Evolutionary conservation across 2,113 vertebrate species (phyloP), one percentile per base, ranked within the genome.

Genomic region (Turdus rufiventris): DNA sequence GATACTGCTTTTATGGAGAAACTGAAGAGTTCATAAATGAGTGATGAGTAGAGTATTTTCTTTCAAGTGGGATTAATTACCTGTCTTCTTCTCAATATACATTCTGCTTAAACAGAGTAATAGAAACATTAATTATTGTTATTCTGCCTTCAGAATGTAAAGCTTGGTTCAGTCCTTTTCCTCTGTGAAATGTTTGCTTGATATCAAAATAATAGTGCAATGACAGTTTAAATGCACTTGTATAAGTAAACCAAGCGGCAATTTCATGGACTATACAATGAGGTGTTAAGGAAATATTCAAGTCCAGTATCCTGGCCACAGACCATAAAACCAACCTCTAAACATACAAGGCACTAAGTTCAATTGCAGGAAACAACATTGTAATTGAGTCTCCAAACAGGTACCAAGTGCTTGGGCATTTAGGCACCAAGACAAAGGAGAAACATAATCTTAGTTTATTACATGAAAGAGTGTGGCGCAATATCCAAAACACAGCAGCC

Each of bases 11-110:
- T 85, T 79, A 93, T 54, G 24, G 36, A 82, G 63, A 89, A 71
- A 90, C 33, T 54, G 48, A 94, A 89, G 48, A 84, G 88, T 60
- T 95, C 85, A 91, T 58, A 58, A 58, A 24, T 89, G 91, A 97
- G 72, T 85, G 94, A 96, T 97, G 94, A 94, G 40, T 61, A 96
- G 28, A 0, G 0, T 80, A 80, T 88, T 91, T 91, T 91, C 74
- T 89, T 91, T 63, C 87, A 91, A 95, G 78, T 89, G 91, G 84
- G 91, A 95, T 96, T 96, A 96, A 96, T 96, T 93, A 95, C 94
- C 81, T 91, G 78, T 93, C 91, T 84, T 88, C 81, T 88, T 63
- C 50, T 93, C 93, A 93, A 93, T 95, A 85, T 80, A 95, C 91
- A 94, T 72, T 85, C 91, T 94, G 75, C 86, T 96, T 86, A 91